Base-by-base conservation (phyloP, 2,113 vertebrate species). In the Dunckerocampus dactyliophorus region DNA sequence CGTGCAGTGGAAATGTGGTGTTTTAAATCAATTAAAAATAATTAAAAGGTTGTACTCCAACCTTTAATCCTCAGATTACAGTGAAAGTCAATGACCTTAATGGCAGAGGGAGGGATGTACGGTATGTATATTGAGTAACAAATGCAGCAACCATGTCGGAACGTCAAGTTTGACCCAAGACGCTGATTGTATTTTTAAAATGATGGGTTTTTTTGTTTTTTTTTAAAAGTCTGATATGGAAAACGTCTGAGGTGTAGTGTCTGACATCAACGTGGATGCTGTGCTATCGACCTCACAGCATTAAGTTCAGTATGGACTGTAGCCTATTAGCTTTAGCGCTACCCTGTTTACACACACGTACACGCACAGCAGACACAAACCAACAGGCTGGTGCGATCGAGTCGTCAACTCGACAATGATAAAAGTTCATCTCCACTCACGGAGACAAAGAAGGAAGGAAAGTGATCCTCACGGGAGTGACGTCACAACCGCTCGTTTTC, bases 261-360 rank as follows among this genome's bases (percentile, higher is more conserved):
- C 19, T 14, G 22, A 59, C 55, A 8, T 63, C 22, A 49, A 47
- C 37, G 6, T 45, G 8, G 1, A 22, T 49, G 12, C 1, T 43
- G 17, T 56, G 67, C 76, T 54, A 48, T 59, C 45, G 69, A 69
- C 59, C 60, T 14, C 42, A 45, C 50, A 31, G 59, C 46, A 65
- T 56, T 0, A 19, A 59, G 63, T 52, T 28, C 61, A 24, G 13
- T 47, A 57, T 42, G 2, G 2, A 8, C 61, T 55, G 63, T 59
- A 59, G 74, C 62, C 47, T 11, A 16, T 59, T 47, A 22, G 57
- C 55, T 22, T 62, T 48, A 56, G 42, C 12, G 42, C 69, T 72
- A 79, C 81, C 77, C 71, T 77, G 77, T 79, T 59, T 34, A 60
- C 19, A 63, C n/a, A 47, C 53, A 54, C 47, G 11, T 13, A 31